phyloP scores from a whole-genome alignment of 2,888 invertebrate genomes.

The Bursaphelenchus okinawaensis region DNA sequence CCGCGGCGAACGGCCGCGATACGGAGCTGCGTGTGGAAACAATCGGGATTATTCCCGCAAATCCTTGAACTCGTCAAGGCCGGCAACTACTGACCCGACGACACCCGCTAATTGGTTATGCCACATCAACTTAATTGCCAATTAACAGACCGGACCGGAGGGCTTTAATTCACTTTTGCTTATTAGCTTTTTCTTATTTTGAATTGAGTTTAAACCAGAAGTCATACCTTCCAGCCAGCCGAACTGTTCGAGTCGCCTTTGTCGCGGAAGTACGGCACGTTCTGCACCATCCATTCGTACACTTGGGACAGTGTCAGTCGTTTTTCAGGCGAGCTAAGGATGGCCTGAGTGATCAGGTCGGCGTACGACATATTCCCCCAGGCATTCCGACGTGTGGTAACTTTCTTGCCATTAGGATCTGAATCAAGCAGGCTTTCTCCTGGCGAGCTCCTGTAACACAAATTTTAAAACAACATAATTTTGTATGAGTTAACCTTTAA shows the following conservation, averaged over 20 bases:
- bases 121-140: no score
- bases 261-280: conserved; percentile 98
- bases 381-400: conserved; percentile 71
- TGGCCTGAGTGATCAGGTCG: conserved; percentile 97
- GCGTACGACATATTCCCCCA: conserved; percentile 98
- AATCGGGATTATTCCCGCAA: not conserved
- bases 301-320: conserved; percentile 90
- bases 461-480: no score
- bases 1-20: not conserved
- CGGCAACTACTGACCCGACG: not conserved
- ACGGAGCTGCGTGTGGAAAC: not conserved
- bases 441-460: not conserved
- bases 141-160: no score
- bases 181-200: no score
- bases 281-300: conserved; percentile 99
- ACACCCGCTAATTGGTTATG: not conserved
- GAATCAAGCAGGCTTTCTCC: not conserved
- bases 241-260: conserved; percentile 99
- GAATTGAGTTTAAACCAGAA: not conserved
- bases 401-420: conserved; percentile 25
- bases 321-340: conserved; percentile 88
- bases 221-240: conserved; percentile 98
- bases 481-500: no score
- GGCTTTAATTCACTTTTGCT: no score
- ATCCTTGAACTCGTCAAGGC: not conserved